Conservation (phyloP, 2,113 vertebrate species). For the Urocolius indicus region DNA sequence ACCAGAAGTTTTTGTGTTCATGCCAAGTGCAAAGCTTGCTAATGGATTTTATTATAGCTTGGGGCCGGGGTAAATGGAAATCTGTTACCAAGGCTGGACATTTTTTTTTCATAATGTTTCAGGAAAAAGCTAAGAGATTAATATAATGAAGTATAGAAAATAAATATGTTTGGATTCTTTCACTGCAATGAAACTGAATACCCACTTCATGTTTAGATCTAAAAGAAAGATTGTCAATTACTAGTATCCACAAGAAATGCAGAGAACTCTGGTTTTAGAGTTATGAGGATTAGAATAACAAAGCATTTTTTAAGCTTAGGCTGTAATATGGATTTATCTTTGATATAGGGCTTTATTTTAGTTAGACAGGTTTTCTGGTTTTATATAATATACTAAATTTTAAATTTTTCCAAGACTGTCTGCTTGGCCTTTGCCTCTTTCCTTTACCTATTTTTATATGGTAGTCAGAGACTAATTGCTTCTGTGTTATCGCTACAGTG, state of each 20-base stretch:
- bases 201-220: background rate
- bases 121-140: background rate
- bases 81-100: background rate
- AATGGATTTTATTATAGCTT: background rate
- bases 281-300: background rate
- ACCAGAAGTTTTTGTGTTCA: background rate
- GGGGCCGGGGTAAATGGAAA: background rate
- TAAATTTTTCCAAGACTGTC: background rate
- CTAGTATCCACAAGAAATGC: background rate
- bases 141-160: background rate
- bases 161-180: background rate
- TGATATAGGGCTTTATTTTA: background rate
- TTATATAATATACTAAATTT: background rate
- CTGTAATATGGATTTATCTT: background rate
- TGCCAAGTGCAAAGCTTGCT: background rate
- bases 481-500: background rate
- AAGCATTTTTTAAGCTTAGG: background rate
- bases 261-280: background rate
- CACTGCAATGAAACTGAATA: background rate
- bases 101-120: background rate
- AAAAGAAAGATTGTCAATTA: background rate
- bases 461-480: background rate
- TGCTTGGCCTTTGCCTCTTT: background rate
- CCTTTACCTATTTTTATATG: background rate
- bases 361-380: background rate